Conservation (phyloP, 2,888 invertebrate genomes). For the Trichogramma evanescens region DNA sequence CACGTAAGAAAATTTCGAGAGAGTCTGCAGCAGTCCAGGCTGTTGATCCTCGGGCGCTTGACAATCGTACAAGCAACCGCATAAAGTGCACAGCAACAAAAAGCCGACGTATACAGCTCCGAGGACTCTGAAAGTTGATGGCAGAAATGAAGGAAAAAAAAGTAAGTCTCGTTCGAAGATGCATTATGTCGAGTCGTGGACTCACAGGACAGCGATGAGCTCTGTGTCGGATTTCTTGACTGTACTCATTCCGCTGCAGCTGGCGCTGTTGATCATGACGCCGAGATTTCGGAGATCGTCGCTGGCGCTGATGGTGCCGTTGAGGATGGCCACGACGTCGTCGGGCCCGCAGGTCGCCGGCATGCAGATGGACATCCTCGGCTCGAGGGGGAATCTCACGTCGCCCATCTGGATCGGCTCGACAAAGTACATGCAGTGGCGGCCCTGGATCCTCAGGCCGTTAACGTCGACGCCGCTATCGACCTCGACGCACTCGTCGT, state of each 20-base stretch:
- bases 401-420: constrained; percentile 25
- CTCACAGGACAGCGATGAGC: too few species aligned
- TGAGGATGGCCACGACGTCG: constrained; percentile 28
- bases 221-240: too few species aligned
- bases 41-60: too few species aligned
- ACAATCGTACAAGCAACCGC: constrained; percentile 19
- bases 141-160: too few species aligned
- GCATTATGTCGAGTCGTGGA: too few species aligned
- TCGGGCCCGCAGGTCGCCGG: constrained; percentile 43
- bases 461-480: constrained; percentile 21
- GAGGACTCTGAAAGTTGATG: constrained; percentile 24
- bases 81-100: constrained; percentile 27
- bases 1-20: constrained; percentile 44
- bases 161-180: too few species aligned
- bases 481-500: constrained; percentile 43
- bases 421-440: constrained; percentile 41
- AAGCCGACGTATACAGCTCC: constrained; percentile 25
- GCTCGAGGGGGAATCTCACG: constrained; percentile 29
- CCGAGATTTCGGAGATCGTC: neutral
- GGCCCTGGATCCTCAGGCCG: constrained; percentile 39
- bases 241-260: neutral
- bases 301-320: neutral
- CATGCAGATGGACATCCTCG: constrained; percentile 44
- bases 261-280: neutral
- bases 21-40: constrained; percentile 1